Percentiles rank a stretch among this genome's conserved stretches.
Evolutionary conservation across 2,888 invertebrate species (phyloP).

Genomic region (Disparrhopalites patrizii): DNA sequence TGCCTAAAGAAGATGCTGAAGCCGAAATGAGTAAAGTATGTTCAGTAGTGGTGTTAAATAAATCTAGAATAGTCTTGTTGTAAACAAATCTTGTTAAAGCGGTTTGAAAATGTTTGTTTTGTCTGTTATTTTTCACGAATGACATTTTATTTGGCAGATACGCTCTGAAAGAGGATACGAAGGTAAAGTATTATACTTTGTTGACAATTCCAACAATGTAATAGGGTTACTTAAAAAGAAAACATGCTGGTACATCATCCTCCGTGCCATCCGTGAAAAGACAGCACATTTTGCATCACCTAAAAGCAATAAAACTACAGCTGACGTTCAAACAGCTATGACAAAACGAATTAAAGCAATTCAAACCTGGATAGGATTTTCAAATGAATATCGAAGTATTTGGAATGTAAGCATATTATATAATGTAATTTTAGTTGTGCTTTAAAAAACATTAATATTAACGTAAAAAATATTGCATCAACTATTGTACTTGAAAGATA

Average conservation of each 20-base stretch:
- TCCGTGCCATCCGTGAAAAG: constrained; percentile 49
- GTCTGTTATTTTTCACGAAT: no score
- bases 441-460: no score
- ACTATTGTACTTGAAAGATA: not conserved
- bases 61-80: not conserved
- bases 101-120: no score
- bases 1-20: constrained; percentile 49
- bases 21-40: constrained; percentile 49
- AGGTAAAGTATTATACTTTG: constrained; percentile 54
- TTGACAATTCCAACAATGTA: constrained; percentile 50
- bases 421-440: no score
- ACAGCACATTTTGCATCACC: constrained; percentile 30
- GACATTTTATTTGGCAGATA: constrained; percentile 47
- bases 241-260: constrained; percentile 53
- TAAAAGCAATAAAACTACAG: constrained; percentile 28
- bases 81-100: not conserved
- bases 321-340: constrained; percentile 43
- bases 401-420: constrained; percentile 44
- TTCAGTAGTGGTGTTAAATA: no score
- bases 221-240: constrained; percentile 55
- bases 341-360: constrained; percentile 51
- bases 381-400: constrained; percentile 32
- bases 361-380: constrained; percentile 51
- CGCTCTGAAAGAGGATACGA: constrained; percentile 51
- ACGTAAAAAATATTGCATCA: no score